phyloP scores from a whole-genome alignment of 2,888 invertebrate genomes.

The Thera obeliscata region DNA sequence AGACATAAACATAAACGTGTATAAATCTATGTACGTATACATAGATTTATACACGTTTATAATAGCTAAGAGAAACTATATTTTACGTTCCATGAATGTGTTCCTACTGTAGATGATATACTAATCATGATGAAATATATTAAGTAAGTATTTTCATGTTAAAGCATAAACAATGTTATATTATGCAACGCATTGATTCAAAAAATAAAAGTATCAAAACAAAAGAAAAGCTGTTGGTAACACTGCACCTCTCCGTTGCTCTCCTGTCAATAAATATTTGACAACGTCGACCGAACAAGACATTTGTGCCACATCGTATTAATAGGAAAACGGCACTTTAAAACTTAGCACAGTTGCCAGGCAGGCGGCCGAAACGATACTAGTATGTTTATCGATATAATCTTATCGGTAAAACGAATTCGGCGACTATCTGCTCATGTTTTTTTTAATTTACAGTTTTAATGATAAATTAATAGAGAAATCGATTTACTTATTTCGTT shows the following conservation, averaged over 20 bases:
- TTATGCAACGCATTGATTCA: too few species aligned
- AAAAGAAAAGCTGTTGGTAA: conserved; percentile 7
- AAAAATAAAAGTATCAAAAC: background rate
- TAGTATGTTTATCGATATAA: conserved; percentile 38
- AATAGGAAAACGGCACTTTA: background rate
- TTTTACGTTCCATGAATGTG: too few species aligned
- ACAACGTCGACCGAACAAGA: conserved; percentile 67
- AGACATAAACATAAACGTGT: too few species aligned
- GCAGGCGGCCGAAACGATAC: conserved; percentile 31
- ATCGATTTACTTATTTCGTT: background rate
- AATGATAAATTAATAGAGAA: background rate
- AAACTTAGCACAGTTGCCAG: conserved; percentile 46
- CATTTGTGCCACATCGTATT: conserved; percentile 25
- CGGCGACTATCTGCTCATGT: conserved; percentile 44
- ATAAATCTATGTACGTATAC: too few species aligned
- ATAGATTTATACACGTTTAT: too few species aligned
- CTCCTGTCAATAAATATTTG: conserved; percentile 66
- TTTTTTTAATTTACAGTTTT: background rate
- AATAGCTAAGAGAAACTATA: too few species aligned
- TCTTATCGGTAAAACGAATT: conserved; percentile 52
- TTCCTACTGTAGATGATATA: too few species aligned
- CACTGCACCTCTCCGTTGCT: conserved; percentile 21
- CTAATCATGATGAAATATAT: too few species aligned
- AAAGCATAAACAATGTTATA: too few species aligned
- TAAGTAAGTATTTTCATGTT: too few species aligned